These are phyloP conservation scores for Athene noctua DNA, from an alignment of 2,113 vertebrate genomes.

Conservation along the genomic window DNA sequence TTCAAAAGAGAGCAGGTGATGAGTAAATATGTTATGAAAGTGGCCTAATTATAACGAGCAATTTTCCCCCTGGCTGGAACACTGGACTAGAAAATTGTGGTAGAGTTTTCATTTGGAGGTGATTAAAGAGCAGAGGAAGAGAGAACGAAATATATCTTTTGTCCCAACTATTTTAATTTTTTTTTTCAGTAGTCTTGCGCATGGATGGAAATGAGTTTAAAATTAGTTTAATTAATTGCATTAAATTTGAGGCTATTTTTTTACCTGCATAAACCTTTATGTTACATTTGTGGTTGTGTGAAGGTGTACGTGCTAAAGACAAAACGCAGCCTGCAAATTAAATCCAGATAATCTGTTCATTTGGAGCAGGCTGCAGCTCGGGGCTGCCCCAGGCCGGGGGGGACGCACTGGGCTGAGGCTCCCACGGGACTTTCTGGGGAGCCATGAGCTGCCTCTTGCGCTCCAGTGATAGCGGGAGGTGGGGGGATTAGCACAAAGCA, in stretches of 20 bases:
- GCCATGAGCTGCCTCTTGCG: accelerated
- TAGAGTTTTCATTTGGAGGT: neutral
- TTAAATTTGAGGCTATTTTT: neutral
- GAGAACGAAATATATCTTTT: neutral
- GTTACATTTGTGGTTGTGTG: neutral
- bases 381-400: neutral
- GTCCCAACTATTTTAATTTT: neutral
- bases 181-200: neutral
- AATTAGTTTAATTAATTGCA: neutral
- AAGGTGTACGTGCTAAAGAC: neutral
- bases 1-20: neutral
- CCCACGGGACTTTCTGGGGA: accelerated
- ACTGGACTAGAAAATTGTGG: slow-evolving; percentile 43
- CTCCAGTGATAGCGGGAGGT: neutral
- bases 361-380: accelerated
- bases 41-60: neutral
- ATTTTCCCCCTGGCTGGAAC: neutral
- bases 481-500: too few relatives aligned
- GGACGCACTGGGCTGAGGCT: accelerated
- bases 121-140: neutral
- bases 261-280: neutral
- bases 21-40: slow-evolving; percentile 23
- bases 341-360: accelerated
- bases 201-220: neutral
- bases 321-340: neutral